Evolutionary conservation across 2,113 vertebrate species (phyloP).

Genomic region (Otolemur garnettii): DNA sequence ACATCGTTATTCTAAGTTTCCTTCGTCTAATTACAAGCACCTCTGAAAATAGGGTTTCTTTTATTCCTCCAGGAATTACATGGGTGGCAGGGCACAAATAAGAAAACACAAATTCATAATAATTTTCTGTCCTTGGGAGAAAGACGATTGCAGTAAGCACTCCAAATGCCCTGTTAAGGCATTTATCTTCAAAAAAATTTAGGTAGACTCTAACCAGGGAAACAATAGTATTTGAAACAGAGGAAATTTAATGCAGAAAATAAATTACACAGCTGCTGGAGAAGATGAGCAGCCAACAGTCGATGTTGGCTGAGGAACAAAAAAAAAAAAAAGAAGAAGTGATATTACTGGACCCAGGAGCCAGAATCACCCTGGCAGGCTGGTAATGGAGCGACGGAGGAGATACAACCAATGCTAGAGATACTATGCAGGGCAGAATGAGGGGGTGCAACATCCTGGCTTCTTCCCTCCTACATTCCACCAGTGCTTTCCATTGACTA

Average conservation of each 20-base stretch:
- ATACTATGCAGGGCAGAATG: neutral
- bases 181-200: slow-evolving; percentile 42
- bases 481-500: neutral
- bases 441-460: neutral
- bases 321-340: neutral
- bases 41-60: slow-evolving; percentile 27
- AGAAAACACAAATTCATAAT: neutral
- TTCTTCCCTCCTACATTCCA: neutral
- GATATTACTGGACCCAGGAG: neutral
- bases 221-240: slow-evolving; percentile 29
- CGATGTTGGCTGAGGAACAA: neutral
- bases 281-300: neutral
- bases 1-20: neutral
- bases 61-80: neutral
- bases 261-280: neutral
- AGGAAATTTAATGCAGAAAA: slow-evolving; percentile 8
- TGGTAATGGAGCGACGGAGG: neutral
- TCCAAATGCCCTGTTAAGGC: neutral
- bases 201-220: slow-evolving; percentile 12
- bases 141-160: neutral
- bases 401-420: neutral
- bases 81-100: neutral
- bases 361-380: neutral
- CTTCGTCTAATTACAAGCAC: slow-evolving; percentile 4
- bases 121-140: neutral